phyloP scores from a whole-genome alignment of 92 coral and sea anemone genomes.

The Zoanthus sansibaricus region DNA sequence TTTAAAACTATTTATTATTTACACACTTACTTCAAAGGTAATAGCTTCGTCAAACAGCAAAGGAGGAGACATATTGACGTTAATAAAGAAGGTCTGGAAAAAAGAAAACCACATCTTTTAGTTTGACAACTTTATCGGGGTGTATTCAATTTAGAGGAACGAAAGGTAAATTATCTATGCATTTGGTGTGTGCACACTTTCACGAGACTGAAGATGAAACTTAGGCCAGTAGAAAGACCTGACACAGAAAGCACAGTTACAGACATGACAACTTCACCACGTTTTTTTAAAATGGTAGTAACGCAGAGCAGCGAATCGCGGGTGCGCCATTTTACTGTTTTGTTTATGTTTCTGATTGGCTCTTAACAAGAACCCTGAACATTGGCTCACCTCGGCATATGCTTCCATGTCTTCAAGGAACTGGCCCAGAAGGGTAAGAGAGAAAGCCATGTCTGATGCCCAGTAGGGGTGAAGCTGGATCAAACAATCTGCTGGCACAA shows the following conservation, averaged over 20 bases:
- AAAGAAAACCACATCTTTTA: not conserved
- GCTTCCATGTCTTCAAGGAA: constrained; percentile 99
- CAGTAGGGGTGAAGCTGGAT: constrained; percentile 97
- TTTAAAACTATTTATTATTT: not conserved
- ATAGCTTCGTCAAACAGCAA: constrained; percentile 89
- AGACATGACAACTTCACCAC: no score
- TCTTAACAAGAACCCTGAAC: no score
- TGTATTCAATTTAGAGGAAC: no score
- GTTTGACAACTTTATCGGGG: not conserved
- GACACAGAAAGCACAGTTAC: no score
- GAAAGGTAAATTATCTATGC: no score
- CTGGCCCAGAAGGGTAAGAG: constrained; percentile 93
- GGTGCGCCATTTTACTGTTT: no score
- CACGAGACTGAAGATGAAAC: not conserved
- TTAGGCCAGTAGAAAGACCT: no score
- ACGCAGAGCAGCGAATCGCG: no score
- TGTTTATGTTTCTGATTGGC: not conserved
- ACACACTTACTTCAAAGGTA: constrained; percentile 72
- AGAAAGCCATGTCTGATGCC: constrained; percentile 97
- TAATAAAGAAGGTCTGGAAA: constrained; percentile 78
- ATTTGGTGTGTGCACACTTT: no score
- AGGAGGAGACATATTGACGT: constrained; percentile 84
- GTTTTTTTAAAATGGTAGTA: no score
- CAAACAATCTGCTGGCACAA: constrained; percentile 81
- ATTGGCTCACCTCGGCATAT: constrained; percentile 98